A percentile compares a stretch with the other conserved stretches of the same genome.
phyloP scores from a whole-genome alignment of 2,888 invertebrate genomes.

The Aplocera efformata region DNA sequence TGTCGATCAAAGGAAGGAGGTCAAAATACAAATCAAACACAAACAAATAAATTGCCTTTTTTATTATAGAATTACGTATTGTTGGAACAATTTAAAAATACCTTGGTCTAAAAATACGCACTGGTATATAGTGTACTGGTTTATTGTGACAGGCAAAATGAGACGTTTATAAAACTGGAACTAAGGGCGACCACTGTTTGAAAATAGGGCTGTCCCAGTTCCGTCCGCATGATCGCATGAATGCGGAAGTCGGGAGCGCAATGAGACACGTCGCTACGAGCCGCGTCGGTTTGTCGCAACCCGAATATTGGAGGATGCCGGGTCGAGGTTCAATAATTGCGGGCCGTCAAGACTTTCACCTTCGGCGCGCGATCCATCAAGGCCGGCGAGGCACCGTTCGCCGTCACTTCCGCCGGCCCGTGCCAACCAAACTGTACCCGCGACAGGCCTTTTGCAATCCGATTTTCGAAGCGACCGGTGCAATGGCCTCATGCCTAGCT shows the following conservation, averaged over 20 bases:
- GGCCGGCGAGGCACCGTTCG: constrained; percentile 67
- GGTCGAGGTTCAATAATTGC: constrained; percentile 76
- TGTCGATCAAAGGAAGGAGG: too few relatives aligned
- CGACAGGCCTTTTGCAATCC: constrained; percentile 53
- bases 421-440: constrained; percentile 32
- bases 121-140: too few relatives aligned
- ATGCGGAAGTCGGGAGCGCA: constrained; percentile 50
- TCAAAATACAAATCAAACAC: too few relatives aligned
- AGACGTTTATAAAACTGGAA: too few relatives aligned
- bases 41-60: too few relatives aligned
- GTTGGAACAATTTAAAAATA: too few relatives aligned
- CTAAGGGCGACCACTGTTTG: neutral
- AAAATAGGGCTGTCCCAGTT: constrained; percentile 15
- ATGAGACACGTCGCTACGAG: constrained; percentile 32
- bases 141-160: too few relatives aligned
- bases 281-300: constrained; percentile 39
- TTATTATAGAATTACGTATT: too few relatives aligned
- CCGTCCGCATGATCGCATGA: constrained; percentile 23
- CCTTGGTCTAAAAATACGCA: too few relatives aligned
- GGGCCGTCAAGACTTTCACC: constrained; percentile 75
- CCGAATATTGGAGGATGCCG: constrained; percentile 64
- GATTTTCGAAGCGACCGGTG: constrained; percentile 57
- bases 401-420: constrained; percentile 62
- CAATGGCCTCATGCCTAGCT: constrained; percentile 40
- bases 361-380: constrained; percentile 69